Percentiles rank a stretch among this genome's conserved stretches.
phyloP scores from a whole-genome alignment of 2,113 vertebrate genomes.

The Chaetorhynchus papuensis region DNA sequence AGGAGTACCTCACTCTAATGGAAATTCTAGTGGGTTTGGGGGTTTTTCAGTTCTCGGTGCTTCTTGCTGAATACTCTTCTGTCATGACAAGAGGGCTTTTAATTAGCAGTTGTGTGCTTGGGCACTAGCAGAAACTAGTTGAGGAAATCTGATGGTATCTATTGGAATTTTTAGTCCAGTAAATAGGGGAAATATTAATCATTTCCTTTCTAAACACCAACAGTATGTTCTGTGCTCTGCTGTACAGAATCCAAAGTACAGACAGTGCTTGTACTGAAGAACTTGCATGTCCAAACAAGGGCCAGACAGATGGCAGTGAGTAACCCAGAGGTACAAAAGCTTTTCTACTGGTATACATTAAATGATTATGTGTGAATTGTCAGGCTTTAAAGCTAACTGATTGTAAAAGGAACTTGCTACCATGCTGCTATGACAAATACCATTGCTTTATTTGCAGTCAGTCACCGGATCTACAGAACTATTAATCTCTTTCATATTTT shows the following conservation, averaged over 20 bases:
- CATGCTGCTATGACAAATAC: neutral
- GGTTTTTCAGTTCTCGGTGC: neutral
- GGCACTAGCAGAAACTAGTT: neutral
- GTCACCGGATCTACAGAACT: neutral
- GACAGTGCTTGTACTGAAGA: conserved; percentile 6
- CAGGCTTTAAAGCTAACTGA: neutral
- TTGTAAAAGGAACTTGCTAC: neutral
- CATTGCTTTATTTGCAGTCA: neutral
- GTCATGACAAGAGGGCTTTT: neutral
- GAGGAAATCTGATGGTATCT: neutral
- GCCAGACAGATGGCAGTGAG: neutral
- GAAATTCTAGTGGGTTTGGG: neutral
- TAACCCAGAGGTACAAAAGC: neutral
- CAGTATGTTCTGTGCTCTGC: neutral
- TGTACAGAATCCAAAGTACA: conserved; percentile 35
- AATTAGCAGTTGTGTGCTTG: neutral
- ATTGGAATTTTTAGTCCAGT: neutral
- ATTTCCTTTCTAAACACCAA: conserved; percentile 28
- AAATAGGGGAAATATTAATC: conserved; percentile 12
- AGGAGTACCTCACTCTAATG: neutral
- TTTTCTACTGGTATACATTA: neutral
- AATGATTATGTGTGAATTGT: neutral
- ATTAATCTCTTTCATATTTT: neutral
- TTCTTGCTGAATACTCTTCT: neutral
- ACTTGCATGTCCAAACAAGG: conserved; percentile 8